Evolutionary conservation across 2,113 vertebrate genomes (phyloP).

Genomic region (Orthonyx spaldingii): DNA sequence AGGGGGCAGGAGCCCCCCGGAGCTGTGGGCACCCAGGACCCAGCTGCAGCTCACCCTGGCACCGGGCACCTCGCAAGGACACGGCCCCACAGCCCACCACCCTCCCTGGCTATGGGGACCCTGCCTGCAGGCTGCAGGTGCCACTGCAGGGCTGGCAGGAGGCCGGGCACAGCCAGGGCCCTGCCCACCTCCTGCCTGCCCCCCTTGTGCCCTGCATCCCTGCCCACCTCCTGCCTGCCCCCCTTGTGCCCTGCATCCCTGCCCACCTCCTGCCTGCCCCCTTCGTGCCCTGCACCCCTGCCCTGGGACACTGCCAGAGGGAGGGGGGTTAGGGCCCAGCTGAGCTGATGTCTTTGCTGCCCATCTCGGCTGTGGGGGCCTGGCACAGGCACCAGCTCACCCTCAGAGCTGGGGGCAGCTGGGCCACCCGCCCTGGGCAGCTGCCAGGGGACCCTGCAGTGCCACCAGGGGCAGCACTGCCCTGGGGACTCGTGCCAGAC

Average conservation of each 20-base stretch:
- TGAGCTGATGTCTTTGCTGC: rapidly evolving
- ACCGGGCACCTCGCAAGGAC: neutral
- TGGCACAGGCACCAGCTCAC: rapidly evolving
- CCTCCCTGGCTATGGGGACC: neutral
- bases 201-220: neutral
- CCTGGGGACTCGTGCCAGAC: neutral
- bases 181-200: neutral
- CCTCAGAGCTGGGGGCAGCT: neutral
- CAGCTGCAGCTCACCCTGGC: neutral
- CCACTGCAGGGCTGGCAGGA: neutral
- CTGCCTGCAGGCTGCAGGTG: neutral
- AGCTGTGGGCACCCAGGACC: neutral
- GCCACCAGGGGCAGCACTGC: neutral
- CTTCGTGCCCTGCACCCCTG: neutral
- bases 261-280: neutral
- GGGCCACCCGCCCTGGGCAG: neutral
- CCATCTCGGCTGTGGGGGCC: neutral
- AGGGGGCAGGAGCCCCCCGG: neutral
- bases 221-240: neutral
- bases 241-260: neutral
- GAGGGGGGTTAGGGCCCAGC: neutral
- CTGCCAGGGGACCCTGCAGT: neutral
- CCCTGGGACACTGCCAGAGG: neutral
- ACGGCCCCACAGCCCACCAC: rapidly evolving
- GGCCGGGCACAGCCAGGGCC: neutral